Percentiles rank a stretch among this genome's conserved stretches.
Conservation (phyloP, 2,797 vertebrate genomes). For the Amblyopsis hoosieri region DNA sequence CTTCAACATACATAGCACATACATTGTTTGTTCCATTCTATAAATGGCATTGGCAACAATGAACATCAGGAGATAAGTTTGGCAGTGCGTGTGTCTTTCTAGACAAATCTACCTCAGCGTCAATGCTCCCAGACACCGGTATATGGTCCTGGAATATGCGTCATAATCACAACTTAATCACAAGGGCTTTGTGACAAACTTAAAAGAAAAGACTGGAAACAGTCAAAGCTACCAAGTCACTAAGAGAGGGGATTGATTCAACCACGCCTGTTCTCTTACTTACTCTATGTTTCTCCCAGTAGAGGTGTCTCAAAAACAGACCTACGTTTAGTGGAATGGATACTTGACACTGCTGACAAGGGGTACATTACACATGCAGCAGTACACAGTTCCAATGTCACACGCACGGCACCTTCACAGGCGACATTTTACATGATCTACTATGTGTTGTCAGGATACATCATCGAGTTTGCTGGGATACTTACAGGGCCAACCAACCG, state of each 20-base stretch:
- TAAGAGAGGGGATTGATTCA: constrained; percentile 17
- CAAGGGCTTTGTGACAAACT: constrained; percentile 23
- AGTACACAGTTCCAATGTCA: too few relatives aligned
- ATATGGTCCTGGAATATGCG: constrained; percentile 50
- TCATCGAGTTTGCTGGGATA: constrained; percentile 7
- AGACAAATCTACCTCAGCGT: not conserved
- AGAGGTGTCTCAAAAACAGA: constrained; percentile 8
- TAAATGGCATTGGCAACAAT: constrained; percentile 50
- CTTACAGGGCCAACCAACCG: constrained; percentile 26
- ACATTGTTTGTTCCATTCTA: constrained; percentile 43
- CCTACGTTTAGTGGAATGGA: not conserved
- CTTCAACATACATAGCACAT: not conserved
- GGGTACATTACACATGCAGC: too few relatives aligned
- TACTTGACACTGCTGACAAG: not conserved
- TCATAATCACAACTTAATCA: too few relatives aligned
- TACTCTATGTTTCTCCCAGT: constrained; percentile 7
- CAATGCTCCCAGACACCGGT: constrained; percentile 32
- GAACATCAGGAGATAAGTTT: constrained; percentile 45
- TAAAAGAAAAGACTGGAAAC: constrained; percentile 20
- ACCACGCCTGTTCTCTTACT: not conserved
- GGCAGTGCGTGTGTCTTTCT: constrained; percentile 27
- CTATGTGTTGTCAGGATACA: not conserved
- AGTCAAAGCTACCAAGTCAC: not conserved
- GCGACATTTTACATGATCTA: constrained; percentile 7
- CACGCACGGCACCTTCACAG: too few relatives aligned